A percentile compares a stretch with the other conserved stretches of the same genome.
phyloP scores from a whole-genome alignment of 2,113 vertebrate genomes.

The Muntiacus muntjak region DNA sequence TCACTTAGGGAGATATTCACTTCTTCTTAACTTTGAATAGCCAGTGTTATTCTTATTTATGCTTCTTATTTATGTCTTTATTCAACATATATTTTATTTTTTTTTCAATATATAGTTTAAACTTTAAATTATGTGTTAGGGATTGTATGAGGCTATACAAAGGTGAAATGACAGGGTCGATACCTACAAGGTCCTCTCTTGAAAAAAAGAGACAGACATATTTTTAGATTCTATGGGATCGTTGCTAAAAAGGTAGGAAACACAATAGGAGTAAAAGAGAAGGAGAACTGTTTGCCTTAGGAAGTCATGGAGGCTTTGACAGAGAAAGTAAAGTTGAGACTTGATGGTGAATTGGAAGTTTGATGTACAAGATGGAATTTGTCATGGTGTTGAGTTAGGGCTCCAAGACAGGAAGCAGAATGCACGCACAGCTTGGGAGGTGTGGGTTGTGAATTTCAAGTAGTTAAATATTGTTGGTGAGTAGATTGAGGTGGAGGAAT shows the following conservation, averaged over 20 bases:
- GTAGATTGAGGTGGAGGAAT: background rate
- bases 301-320: background rate
- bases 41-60: background rate
- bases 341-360: background rate
- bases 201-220: background rate
- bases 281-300: background rate
- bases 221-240: background rate
- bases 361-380: background rate
- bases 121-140: background rate
- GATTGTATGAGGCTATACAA: background rate
- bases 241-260: background rate
- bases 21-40: background rate
- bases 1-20: background rate
- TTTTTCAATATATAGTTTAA: background rate
- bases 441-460: background rate
- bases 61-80: background rate
- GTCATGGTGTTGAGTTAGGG: background rate
- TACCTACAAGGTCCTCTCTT: background rate
- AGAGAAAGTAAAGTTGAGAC: background rate
- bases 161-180: background rate
- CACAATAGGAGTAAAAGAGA: background rate
- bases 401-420: background rate
- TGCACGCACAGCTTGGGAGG: background rate
- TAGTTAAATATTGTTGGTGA: background rate
- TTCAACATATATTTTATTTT: background rate